Percentiles rank a stretch among this genome's conserved stretches.
Evolutionary conservation across 2,113 vertebrate species (phyloP).

Genomic region (Haplochromis burtoni): DNA sequence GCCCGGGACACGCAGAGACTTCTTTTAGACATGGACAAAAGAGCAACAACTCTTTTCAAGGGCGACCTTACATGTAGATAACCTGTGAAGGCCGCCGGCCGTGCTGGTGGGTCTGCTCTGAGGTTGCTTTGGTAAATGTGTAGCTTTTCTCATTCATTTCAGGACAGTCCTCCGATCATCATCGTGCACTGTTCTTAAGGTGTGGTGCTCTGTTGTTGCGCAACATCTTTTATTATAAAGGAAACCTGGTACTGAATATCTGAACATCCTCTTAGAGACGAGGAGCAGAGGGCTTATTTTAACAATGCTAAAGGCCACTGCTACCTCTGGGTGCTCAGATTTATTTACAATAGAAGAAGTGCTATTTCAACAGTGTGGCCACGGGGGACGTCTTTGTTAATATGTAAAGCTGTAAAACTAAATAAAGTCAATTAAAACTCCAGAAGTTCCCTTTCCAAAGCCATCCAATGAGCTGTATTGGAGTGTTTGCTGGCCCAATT

Average conservation of each 20-base stretch:
- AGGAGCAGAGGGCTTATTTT: background rate
- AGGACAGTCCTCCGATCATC: background rate
- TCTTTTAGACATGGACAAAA: constrained; percentile 4
- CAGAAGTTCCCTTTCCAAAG: background rate
- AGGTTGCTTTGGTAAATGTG: background rate
- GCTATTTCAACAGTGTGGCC: background rate
- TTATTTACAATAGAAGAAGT: background rate
- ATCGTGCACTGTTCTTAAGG: background rate
- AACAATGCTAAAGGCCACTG: background rate
- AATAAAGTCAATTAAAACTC: background rate
- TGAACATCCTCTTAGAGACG: background rate
- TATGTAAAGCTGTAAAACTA: background rate
- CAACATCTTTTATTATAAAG: background rate
- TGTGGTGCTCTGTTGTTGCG: background rate
- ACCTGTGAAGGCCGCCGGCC: constrained; percentile 16
- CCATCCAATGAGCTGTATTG: background rate
- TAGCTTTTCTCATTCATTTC: background rate
- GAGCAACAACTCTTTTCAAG: constrained; percentile 35
- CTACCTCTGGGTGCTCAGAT: background rate
- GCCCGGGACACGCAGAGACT: background rate
- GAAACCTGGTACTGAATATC: background rate
- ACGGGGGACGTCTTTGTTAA: background rate
- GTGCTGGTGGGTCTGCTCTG: background rate
- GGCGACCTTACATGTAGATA: constrained; percentile 26
- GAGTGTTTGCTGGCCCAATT: background rate